phyloP scores from a whole-genome alignment of 2,888 invertebrate genomes.

The Apodemia hepburni region DNA sequence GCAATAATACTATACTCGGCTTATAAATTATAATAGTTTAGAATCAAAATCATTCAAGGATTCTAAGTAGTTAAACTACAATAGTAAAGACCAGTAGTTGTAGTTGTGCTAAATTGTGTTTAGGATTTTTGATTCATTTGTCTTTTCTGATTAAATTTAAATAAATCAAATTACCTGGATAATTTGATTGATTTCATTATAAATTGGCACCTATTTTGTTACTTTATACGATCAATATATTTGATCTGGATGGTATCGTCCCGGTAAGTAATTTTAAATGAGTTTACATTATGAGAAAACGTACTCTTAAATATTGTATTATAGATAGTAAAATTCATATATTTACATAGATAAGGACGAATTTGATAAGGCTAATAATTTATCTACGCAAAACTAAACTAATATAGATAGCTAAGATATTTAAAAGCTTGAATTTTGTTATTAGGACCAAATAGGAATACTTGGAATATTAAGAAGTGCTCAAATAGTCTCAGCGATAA shows the following conservation, averaged over 20 bases:
- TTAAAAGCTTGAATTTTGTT: not conserved
- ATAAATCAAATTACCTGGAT: not conserved
- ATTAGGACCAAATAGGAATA: not conserved
- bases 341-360: slow-evolving; percentile 43
- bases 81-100: too few species aligned
- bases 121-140: too few species aligned
- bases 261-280: not conserved
- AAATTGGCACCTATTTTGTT: not conserved
- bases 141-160: too few species aligned
- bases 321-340: not conserved
- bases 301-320: not conserved
- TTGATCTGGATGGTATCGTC: not conserved
- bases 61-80: too few species aligned
- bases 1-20: too few species aligned
- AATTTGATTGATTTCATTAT: not conserved
- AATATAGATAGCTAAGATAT: slow-evolving; percentile 14
- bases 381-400: slow-evolving; percentile 25
- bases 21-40: too few species aligned
- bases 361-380: slow-evolving; percentile 54
- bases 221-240: too few species aligned
- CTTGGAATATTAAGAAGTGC: not conserved
- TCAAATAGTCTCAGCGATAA: not conserved
- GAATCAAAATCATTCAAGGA: too few species aligned
- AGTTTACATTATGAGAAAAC: not conserved
- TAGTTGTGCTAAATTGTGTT: too few species aligned